A percentile compares a stretch with the other conserved stretches of the same genome.
phyloP scores from a whole-genome alignment of 2,888 invertebrate genomes.

The Drosophila macrothrix region DNA sequence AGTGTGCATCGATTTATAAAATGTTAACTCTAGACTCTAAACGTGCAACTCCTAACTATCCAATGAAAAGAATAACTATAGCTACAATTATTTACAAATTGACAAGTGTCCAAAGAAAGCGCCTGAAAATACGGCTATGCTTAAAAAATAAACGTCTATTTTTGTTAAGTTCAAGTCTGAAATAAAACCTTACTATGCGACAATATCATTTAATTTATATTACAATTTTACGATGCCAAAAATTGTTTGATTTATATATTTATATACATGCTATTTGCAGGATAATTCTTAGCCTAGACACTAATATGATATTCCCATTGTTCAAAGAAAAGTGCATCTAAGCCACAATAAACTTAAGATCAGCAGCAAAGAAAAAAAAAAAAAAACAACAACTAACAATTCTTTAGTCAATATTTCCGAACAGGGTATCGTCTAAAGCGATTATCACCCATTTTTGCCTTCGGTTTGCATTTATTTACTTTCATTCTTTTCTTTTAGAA shows the following conservation, averaged over 20 bases:
- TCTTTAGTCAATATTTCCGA: background rate
- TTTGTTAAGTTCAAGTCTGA: background rate
- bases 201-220: conserved; percentile 2
- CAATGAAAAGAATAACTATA: conserved; percentile 7
- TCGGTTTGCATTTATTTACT: background rate
- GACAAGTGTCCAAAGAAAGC: background rate
- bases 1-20: conserved; percentile 45
- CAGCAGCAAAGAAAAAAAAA: conserved; percentile 1
- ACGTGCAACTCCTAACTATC: conserved; percentile 28
- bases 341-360: conserved; percentile 5
- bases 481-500: background rate
- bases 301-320: background rate
- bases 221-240: background rate
- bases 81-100: conserved; percentile 38
- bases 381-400: background rate
- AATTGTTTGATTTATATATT: conserved; percentile 3
- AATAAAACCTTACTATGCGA: background rate
- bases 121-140: conserved; percentile 1
- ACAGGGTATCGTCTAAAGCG: background rate
- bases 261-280: conserved; percentile 4
- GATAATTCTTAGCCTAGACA: background rate
- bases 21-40: conserved; percentile 26
- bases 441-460: background rate
- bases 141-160: background rate
- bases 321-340: background rate